Evolutionary conservation across 2,113 vertebrate genomes (phyloP).

Genomic region (Cairina moschata): DNA sequence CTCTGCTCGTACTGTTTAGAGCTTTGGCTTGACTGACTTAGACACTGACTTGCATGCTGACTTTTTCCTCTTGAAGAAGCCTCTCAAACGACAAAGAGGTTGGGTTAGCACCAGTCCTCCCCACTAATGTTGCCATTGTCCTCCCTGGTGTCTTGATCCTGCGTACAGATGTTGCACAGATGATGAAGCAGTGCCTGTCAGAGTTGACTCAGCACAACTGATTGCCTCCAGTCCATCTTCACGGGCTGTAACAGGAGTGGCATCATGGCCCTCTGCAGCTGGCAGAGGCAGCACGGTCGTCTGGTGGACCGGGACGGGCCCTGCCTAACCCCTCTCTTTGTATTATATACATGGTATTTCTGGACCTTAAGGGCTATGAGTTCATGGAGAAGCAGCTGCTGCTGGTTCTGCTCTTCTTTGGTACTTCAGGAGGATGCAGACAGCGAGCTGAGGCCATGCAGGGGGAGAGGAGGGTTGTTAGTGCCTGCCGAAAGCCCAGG

Average conservation of each 20-base stretch:
- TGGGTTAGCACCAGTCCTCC: neutral
- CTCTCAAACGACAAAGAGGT: neutral
- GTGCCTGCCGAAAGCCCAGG: neutral
- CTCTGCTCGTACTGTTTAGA: neutral
- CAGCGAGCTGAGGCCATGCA: neutral
- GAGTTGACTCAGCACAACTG: neutral
- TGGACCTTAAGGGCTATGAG: neutral
- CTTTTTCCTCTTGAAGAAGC: neutral
- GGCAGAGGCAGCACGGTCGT: no score
- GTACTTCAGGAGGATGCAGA: neutral
- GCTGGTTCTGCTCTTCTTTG: constrained; percentile 4
- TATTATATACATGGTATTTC: neutral
- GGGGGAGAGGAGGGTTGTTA: neutral
- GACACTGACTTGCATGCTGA: neutral
- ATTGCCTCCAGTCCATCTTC: neutral
- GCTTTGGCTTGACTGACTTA: neutral
- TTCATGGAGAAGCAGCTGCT: constrained; percentile 21
- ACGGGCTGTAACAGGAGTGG: neutral
- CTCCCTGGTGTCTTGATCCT: neutral
- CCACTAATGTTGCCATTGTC: neutral
- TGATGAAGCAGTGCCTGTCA: neutral
- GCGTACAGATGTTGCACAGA: neutral
- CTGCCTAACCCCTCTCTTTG: neutral
- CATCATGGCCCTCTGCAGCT: neutral
- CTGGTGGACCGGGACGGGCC: no score